Conservation (phyloP, 1,140 invertebrate species). For the Linepithema humile region DNA sequence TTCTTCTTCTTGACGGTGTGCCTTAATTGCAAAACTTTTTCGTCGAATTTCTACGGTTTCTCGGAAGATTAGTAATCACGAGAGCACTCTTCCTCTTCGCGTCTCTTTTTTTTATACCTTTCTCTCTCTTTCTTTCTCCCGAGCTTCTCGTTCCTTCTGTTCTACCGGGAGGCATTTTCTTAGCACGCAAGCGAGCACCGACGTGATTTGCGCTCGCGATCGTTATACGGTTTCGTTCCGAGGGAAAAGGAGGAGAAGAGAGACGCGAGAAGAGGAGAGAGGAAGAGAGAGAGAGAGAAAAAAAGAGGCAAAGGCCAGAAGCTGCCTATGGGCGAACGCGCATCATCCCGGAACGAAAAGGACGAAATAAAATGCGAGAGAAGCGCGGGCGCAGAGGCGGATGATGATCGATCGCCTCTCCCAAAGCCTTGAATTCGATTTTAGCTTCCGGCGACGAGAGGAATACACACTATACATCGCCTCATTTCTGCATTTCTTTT, state of each 20-base stretch:
- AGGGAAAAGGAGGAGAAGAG: slow-evolving; percentile 29
- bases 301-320: slow-evolving; percentile 26
- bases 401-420: slow-evolving; percentile 65
- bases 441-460: slow-evolving; percentile 52
- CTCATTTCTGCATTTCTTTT: slow-evolving; percentile 31
- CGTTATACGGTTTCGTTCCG: slow-evolving; percentile 55
- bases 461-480: slow-evolving; percentile 9
- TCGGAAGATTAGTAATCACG: slow-evolving; percentile 58
- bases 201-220: slow-evolving; percentile 56
- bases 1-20: not conserved
- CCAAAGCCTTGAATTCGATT: slow-evolving; percentile 69
- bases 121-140: not conserved
- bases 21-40: slow-evolving; percentile 66
- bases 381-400: slow-evolving; percentile 44
- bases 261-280: not conserved
- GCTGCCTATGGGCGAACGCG: slow-evolving; percentile 32
- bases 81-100: slow-evolving; percentile 15
- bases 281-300: not conserved
- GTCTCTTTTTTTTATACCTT: slow-evolving; percentile 39
- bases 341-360: slow-evolving; percentile 48
- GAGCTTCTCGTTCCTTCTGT: slow-evolving; percentile 37
- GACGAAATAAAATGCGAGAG: slow-evolving; percentile 46
- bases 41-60: slow-evolving; percentile 56
- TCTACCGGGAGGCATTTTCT: slow-evolving; percentile 53
- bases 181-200: slow-evolving; percentile 55